Percentiles rank a stretch among this genome's conserved stretches.
phyloP scores from a whole-genome alignment of 2,113 vertebrate genomes.

The Cacatua alba region DNA sequence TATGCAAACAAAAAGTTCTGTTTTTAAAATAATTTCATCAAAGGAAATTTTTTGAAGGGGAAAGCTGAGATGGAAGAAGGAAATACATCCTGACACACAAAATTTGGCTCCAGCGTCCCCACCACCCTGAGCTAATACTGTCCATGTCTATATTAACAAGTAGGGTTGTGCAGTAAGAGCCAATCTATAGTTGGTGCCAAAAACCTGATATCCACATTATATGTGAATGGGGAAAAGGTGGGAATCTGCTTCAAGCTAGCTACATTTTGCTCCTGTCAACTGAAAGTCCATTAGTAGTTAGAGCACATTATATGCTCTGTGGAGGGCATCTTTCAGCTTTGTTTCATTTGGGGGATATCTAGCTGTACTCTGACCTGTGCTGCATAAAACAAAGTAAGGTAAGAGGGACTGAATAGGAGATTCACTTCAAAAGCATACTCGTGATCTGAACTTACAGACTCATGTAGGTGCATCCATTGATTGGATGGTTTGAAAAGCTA shows the following conservation, averaged over 20 bases:
- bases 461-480: background rate
- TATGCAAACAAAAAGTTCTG: background rate
- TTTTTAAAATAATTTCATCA: background rate
- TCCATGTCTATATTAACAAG: background rate
- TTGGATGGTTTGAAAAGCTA: background rate
- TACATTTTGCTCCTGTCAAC: background rate
- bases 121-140: background rate
- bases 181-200: background rate
- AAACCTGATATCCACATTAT: background rate
- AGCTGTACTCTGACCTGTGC: background rate
- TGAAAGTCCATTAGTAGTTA: background rate
- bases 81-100: background rate
- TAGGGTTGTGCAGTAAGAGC: background rate
- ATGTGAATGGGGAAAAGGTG: background rate
- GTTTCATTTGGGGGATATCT: background rate
- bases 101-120: background rate
- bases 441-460: background rate
- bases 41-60: slow-evolving; percentile 10
- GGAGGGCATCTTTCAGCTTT: background rate
- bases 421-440: background rate
- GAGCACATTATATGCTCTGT: background rate
- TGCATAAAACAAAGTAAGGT: background rate
- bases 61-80: background rate
- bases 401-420: background rate
- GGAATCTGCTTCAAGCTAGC: background rate